Evolutionary conservation across 2,797 vertebrate species (phyloP).

Genomic region (Lacerta agilis): DNA sequence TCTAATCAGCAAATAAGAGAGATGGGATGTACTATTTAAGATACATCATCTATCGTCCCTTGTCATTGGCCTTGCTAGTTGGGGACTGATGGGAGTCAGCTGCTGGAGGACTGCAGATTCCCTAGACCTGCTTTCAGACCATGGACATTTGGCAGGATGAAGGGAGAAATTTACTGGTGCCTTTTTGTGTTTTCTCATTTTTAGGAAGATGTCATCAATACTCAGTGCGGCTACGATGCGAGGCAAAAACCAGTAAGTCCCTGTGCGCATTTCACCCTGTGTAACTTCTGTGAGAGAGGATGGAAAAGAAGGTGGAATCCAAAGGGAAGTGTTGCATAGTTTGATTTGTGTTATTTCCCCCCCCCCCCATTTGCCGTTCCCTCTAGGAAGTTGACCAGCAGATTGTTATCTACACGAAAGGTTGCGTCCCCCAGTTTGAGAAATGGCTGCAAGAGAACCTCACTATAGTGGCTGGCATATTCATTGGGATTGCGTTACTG

Average conservation of each 20-base stretch:
- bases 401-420: conserved; percentile 95
- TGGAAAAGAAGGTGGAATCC: conserved; percentile 11
- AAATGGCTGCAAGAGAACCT: conserved; percentile 99
- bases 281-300: conserved; percentile 30
- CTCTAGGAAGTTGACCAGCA: conserved; percentile 94
- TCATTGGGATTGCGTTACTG: conserved; percentile 95
- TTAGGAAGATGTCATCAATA: conserved; percentile 99
- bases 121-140: not conserved
- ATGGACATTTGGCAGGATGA: not conserved
- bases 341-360: not conserved
- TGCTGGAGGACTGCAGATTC: too few species aligned
- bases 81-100: too few species aligned
- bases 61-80: too few species aligned
- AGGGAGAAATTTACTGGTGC: conserved; percentile 1
- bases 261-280: not conserved
- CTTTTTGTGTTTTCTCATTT: conserved; percentile 32
- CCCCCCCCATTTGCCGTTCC: conserved; percentile 35
- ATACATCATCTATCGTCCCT: not conserved
- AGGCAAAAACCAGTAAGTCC: conserved; percentile 92
- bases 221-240: conserved; percentile 98
- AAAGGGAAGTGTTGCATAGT: not conserved
- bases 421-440: conserved; percentile 98
- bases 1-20: not conserved
- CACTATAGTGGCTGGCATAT: conserved; percentile 98
- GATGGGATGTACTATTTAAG: not conserved